Evolutionary conservation across 1,140 invertebrate species (phyloP).

Genomic region (Melitaea cinxia): DNA sequence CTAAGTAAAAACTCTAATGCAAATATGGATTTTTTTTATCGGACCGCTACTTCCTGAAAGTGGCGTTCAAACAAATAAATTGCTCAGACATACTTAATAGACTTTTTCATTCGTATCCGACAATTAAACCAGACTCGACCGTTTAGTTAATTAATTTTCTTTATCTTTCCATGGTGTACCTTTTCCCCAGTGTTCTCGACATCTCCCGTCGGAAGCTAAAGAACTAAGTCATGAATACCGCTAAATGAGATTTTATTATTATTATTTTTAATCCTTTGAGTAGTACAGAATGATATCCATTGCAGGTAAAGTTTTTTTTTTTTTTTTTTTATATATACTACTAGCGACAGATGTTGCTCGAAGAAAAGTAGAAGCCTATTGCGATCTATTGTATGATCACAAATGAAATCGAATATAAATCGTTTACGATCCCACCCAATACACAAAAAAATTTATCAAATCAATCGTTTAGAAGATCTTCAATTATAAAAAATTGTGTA

Average conservation of each 20-base stretch:
- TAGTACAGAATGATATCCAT: background rate
- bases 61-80: too few relatives aligned
- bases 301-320: background rate
- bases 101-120: background rate
- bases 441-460: too few relatives aligned
- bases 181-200: background rate
- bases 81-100: background rate
- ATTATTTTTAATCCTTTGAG: background rate
- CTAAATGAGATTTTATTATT: background rate
- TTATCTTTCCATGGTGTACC: background rate
- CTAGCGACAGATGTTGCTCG: too few relatives aligned
- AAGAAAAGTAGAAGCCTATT: too few relatives aligned
- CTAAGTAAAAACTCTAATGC: too few relatives aligned
- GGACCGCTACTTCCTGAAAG: too few relatives aligned
- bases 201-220: background rate
- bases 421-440: too few relatives aligned
- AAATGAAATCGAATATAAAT: too few relatives aligned
- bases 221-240: slow-evolving; percentile 6
- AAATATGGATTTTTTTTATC: too few relatives aligned
- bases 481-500: too few relatives aligned
- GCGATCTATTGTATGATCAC: too few relatives aligned
- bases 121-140: background rate
- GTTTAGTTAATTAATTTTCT: slow-evolving; percentile 7
- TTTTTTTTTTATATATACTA: background rate
- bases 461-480: too few relatives aligned